Conservation (phyloP, 2,797 vertebrate species). For the Peromyscus attwateri region DNA sequence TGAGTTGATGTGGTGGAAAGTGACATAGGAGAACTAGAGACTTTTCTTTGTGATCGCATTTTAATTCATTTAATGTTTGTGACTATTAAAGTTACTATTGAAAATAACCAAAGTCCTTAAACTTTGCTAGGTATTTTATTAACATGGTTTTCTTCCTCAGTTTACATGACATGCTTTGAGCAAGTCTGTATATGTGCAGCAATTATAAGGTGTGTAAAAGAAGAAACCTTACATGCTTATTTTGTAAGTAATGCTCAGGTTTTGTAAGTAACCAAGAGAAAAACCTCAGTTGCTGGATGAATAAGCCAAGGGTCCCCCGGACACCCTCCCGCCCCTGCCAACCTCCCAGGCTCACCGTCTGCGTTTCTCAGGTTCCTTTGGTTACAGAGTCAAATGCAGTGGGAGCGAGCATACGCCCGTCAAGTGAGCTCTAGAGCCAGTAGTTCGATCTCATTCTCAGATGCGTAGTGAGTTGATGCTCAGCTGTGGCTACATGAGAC, state of each 20-base stretch:
- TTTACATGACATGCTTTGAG: not conserved
- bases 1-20: not conserved
- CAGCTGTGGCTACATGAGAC: not conserved
- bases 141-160: not conserved
- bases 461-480: not conserved
- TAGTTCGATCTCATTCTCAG: no score
- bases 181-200: not conserved
- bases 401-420: not conserved
- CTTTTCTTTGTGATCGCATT: slow-evolving; percentile 23
- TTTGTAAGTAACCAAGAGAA: not conserved
- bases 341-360: not conserved
- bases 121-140: not conserved
- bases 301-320: not conserved
- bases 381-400: no score
- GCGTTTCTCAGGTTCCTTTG: not conserved
- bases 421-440: not conserved
- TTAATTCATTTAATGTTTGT: slow-evolving; percentile 12
- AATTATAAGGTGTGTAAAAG: not conserved
- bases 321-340: not conserved
- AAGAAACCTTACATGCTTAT: not conserved
- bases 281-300: not conserved
- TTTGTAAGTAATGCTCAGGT: not conserved
- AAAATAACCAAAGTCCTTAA: slow-evolving; percentile 50
- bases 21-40: not conserved
- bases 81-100: slow-evolving; percentile 30